Evolutionary conservation across 1,140 invertebrate genomes (phyloP), one percentile per base, ranked within the genome.

Genomic region (Pseudomyrmex sp.): DNA sequence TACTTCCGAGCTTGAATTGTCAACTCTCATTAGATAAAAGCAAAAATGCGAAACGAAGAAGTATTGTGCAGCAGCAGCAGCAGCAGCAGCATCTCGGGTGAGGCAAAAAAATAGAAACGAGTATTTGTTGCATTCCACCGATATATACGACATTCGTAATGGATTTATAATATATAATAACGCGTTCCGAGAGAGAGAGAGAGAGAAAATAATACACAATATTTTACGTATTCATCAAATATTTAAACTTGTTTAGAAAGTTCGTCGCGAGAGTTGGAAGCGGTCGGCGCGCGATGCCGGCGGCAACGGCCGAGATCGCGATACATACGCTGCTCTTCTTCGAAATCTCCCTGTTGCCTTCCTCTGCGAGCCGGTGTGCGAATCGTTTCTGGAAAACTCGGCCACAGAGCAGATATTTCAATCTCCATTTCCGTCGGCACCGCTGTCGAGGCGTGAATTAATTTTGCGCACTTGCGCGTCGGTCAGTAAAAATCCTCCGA

Each of bases 351-450:
- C 54, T 23, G n/a, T n/a, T 20, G 7, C 10, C 58, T 9, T 3
- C 5, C 7, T 0, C 35, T 35, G 35, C 35, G 35, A 35, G 35
- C 35, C 35, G 0, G 0, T 7, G 35, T 35, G 35, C 35, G 5
- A 35, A 35, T 48, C n/a, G 70, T 48, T 9, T 54, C 48, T 59
- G 54, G 76, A 79, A 79, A 79, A 79, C 44, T 70, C 76, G 54
- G 76, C 66, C 76, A 35, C 35, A 35, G 4, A 46, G 54, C 54
- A 68, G 76, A 70, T 70, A 58, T 70, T 80, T 80, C 76, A 59
- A 80, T 70, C 66, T 70, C 76, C 12, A 70, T 80, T 70, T 80
- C 76, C 76, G 62, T 61, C 23, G 5, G 35, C 35, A 35, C 35
- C 35, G 26, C 23, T 52, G 65, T 59, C 56, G 35, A 35, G 35